Evolutionary conservation across 2,113 vertebrate species (phyloP).

Genomic region (Lanius collurio): DNA sequence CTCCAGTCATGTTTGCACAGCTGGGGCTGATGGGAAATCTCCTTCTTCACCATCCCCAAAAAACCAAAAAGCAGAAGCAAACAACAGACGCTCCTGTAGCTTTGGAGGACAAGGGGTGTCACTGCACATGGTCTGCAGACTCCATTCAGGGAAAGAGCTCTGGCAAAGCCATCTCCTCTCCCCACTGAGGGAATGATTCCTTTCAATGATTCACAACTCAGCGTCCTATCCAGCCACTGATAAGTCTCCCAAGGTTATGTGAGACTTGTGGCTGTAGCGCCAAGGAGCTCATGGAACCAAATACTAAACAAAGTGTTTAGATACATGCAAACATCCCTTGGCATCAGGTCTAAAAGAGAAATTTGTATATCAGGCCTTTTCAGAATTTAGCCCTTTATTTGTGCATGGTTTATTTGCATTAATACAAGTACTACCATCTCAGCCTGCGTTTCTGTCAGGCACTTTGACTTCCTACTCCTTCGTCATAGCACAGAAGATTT

Average conservation of each 20-base stretch:
- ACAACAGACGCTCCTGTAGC: neutral
- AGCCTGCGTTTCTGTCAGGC: neutral
- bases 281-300: neutral
- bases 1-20: neutral
- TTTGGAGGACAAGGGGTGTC: neutral
- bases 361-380: neutral
- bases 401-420: neutral
- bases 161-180: neutral
- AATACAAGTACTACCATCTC: neutral
- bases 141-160: fast-evolving
- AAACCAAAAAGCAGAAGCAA: neutral
- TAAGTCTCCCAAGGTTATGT: neutral
- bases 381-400: neutral
- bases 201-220: neutral
- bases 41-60: neutral
- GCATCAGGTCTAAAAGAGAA: neutral
- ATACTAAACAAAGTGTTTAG: neutral
- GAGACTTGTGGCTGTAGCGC: neutral
- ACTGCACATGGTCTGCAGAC: neutral
- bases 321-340: fast-evolving
- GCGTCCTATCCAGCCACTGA: neutral
- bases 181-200: neutral
- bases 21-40: neutral
- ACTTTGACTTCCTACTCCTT: neutral
- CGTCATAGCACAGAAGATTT: neutral